Base-by-base conservation (phyloP, 2,113 vertebrate genomes). In the Triplophysa tibetana region DNA sequence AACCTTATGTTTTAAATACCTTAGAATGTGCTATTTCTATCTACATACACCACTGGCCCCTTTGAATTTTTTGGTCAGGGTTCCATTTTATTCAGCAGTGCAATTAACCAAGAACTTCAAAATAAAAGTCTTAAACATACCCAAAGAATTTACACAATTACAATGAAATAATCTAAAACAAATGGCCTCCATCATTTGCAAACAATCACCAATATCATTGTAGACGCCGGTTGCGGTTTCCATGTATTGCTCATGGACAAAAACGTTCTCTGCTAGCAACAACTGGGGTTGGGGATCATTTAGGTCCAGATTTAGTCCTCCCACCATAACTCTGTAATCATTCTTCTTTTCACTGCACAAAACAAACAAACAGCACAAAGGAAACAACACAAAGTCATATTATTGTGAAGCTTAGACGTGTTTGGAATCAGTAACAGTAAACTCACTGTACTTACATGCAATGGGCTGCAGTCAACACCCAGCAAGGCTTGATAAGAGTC, bases 381-480 rank as follows among this genome's bases (percentile, higher is more conserved):
- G 33, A 12, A 77, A 77, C 11, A n/a, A 21, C 52, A 67, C 29
- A 43, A 3, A 50, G 6, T 38, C 33, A 38, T 33, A 16, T 52
- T 17, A 17, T 16, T 52, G 50, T 52, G 3, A 52, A 52, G 17
- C 3, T 16, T 1, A 17, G 14, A 14, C 50, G 4, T 52, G 16
- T 52, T 16, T 52, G 16, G 14, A 52, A 16, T 1, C 14, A 52
- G 43, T 45, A 45, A 45, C 10, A 52, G 50, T 52, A 17, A 52
- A 52, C 50, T 16, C 48, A 14, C 3, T 14, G 12, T 58, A 85
- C 96, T 90, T 93, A 97, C 96, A 95, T 84, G 83, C 97, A 99
- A 86, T 99, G 97, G 70, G 86, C 97, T 2, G 98, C 97, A 23
- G 98, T 98, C 77, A 98, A 90, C 72, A 97, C 93, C 98, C 96